Evolutionary conservation across 1,140 invertebrate species (phyloP).

Genomic region (Schlechtendalia chinensis): DNA sequence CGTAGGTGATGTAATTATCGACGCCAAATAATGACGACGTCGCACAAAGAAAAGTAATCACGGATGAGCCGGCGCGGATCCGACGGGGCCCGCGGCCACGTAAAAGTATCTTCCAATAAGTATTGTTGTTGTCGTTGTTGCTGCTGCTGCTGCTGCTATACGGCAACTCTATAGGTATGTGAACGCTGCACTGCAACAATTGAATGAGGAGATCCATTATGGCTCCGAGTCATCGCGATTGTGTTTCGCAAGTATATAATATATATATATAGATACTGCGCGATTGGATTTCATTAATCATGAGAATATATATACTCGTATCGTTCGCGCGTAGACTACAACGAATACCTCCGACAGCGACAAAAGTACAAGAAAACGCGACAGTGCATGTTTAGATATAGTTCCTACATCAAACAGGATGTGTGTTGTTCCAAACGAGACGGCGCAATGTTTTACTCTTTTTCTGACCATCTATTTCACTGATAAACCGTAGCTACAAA

Average conservation of each 20-base stretch:
- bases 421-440: neutral
- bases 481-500: too few relatives aligned
- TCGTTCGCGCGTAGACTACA: too few relatives aligned
- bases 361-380: neutral
- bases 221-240: neutral
- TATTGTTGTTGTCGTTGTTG: slow-evolving; percentile 21
- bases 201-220: slow-evolving; percentile 21
- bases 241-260: slow-evolving; percentile 9
- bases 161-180: neutral
- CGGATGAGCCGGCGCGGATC: slow-evolving; percentile 23
- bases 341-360: neutral
- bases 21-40: slow-evolving; percentile 33
- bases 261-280: too few relatives aligned
- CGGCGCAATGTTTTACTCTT: neutral
- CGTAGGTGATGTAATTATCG: slow-evolving; percentile 42
- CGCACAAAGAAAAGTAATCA: slow-evolving; percentile 43
- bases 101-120: slow-evolving; percentile 43
- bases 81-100: slow-evolving; percentile 23
- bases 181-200: neutral
- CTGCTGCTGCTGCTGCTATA: neutral
- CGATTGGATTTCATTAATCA: slow-evolving; percentile 20
- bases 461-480: neutral
- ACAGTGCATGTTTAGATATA: too few relatives aligned
- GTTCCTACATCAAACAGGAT: neutral
- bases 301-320: neutral